Evolutionary conservation across 2,888 invertebrate species (phyloP), one percentile per base, ranked within the genome.

Genomic region (Cosmia pyralina): DNA sequence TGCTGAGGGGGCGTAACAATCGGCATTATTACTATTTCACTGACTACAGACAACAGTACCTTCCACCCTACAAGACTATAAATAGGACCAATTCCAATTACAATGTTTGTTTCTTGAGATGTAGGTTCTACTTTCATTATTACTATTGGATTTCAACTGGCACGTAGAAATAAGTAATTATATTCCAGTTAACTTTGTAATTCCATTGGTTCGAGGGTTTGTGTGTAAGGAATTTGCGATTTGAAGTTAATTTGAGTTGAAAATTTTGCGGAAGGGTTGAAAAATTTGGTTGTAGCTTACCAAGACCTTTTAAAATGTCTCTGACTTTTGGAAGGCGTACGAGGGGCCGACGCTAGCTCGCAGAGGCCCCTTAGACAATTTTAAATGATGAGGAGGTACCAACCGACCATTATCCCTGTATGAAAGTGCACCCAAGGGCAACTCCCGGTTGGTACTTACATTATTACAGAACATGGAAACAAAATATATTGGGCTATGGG

Each of bases 41-140:
- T 73, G 66, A 69, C 22, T 65, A 22, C 34, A 58, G 57, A 73
- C 65, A 83, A 83, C 65, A 77, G 83, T 58, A 17, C 44, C 55
- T 69, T 69, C 64, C 38, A 75, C 77, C 66, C 74, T 70, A 72
- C 65, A 19, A 5, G 1, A 11, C 48, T 73, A 62, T 72, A 79
- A 62, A 80, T 76, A 70, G 48, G 15, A 67, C 57, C 60, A 57
- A 70, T 81, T 77, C 71, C 59, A 78, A 78, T 83, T 77, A 81
- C 67, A 59, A 48, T 68, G 59, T 72, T 80, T 69, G 74, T 78
- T 74, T 75, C 82, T 81, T 59, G 53, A 69, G 70, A 66, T 63
- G 55, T 68, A 64, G 68, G 62, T 62, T 65, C 50, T 34, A 66
- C 50, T 64, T 66, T 60, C 41, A 78, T 78, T 50, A 71, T 62